These are phyloP conservation scores for Mormyrus proboscirostris DNA, from an alignment of 2,797 vertebrate genomes.

Conservation along the genomic window DNA sequence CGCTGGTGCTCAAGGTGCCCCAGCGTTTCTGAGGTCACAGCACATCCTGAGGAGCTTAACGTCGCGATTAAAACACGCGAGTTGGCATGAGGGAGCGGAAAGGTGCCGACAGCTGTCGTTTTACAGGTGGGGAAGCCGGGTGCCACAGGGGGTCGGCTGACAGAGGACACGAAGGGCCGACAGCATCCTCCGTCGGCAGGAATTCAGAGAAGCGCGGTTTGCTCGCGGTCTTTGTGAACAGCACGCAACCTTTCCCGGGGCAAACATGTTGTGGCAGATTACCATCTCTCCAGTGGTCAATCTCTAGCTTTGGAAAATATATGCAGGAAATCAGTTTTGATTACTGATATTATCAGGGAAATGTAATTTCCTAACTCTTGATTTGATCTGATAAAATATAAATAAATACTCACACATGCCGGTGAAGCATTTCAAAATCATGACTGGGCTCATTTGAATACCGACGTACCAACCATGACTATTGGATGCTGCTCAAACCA, in stretches of 20 bases:
- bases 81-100: background rate
- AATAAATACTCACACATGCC: background rate
- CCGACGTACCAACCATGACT: background rate
- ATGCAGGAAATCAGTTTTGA: background rate
- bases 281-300: background rate
- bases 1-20: background rate
- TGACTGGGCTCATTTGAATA: background rate
- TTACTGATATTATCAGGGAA: background rate
- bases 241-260: background rate
- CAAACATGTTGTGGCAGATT: too few relatives aligned
- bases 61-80: background rate
- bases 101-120: background rate
- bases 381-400: background rate
- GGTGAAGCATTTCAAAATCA: background rate
- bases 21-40: background rate
- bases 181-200: background rate
- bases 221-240: background rate
- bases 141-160: background rate
- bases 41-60: background rate
- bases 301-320: background rate
- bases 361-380: slow-evolving; percentile 7
- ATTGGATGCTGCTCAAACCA: background rate
- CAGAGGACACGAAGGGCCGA: background rate
- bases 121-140: background rate
- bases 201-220: background rate